A percentile compares a stretch with the other conserved stretches of the same genome.
phyloP scores from a whole-genome alignment of 2,113 vertebrate genomes.

The Rhinolophus ferrumequinum region DNA sequence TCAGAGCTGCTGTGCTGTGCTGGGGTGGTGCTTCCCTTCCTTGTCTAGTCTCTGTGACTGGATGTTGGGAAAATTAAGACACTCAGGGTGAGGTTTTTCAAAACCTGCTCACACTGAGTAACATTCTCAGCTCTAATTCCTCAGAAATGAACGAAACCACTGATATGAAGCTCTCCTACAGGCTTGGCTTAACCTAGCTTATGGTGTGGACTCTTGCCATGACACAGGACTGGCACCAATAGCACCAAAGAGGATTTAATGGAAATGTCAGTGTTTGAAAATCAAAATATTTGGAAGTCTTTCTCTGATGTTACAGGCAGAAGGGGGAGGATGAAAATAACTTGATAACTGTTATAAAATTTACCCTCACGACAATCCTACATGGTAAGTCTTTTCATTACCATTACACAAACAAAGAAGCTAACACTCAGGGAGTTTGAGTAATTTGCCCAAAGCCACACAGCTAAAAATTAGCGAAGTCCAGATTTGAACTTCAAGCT shows the following conservation, averaged over 20 bases:
- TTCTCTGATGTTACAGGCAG: background rate
- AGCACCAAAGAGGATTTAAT: background rate
- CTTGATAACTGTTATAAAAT: background rate
- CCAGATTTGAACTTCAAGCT: background rate
- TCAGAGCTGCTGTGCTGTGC: background rate
- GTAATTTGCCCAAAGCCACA: background rate
- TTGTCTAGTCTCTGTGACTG: background rate
- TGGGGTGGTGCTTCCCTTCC: fast-evolving
- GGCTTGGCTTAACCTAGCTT: background rate
- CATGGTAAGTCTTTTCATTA: background rate
- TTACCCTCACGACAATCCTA: background rate
- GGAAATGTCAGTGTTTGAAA: background rate
- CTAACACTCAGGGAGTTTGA: background rate
- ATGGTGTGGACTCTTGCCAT: fast-evolving
- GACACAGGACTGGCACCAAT: background rate
- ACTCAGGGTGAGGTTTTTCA: background rate
- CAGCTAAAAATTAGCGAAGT: background rate
- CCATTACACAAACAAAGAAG: background rate
- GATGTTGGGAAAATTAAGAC: background rate
- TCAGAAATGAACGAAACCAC: background rate
- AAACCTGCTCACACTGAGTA: background rate
- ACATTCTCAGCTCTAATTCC: background rate
- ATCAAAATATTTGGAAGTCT: background rate
- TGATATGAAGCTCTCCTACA: background rate
- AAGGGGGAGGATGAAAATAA: background rate